phyloP scores from a whole-genome alignment of 2,888 invertebrate genomes.

The Eulithis testata region DNA sequence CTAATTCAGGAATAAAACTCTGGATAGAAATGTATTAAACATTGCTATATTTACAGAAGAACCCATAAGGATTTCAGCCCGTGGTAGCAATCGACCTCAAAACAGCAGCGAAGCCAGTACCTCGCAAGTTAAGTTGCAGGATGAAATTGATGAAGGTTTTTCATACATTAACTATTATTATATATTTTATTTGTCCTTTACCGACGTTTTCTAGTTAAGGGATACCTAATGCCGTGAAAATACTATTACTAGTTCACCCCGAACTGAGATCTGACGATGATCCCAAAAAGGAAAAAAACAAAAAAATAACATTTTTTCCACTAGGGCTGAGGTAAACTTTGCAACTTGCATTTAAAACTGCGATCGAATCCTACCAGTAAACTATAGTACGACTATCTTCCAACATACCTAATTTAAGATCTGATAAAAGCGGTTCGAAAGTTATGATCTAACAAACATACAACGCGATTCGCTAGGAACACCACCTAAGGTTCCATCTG shows the following conservation, averaged over 20 bases:
- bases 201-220: neutral
- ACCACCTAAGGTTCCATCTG: neutral
- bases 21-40: neutral
- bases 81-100: conserved; percentile 3
- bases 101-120: conserved; percentile 50
- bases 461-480: neutral
- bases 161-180: neutral
- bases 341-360: no score
- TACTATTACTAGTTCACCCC: neutral
- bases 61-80: conserved; percentile 23
- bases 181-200: neutral
- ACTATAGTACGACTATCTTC: no score
- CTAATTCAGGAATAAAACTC: neutral
- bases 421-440: no score
- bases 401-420: no score
- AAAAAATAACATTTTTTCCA: no score
- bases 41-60: conserved; percentile 22
- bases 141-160: conserved; percentile 11
- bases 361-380: no score
- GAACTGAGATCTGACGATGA: no score
- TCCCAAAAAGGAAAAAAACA: no score
- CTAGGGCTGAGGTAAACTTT: no score
- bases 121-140: conserved; percentile 52
- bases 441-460: no score
- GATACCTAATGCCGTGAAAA: neutral